These are phyloP conservation scores for Callosobruchus maculatus DNA, from an alignment of 2,888 invertebrate species.

Conservation along the genomic window DNA sequence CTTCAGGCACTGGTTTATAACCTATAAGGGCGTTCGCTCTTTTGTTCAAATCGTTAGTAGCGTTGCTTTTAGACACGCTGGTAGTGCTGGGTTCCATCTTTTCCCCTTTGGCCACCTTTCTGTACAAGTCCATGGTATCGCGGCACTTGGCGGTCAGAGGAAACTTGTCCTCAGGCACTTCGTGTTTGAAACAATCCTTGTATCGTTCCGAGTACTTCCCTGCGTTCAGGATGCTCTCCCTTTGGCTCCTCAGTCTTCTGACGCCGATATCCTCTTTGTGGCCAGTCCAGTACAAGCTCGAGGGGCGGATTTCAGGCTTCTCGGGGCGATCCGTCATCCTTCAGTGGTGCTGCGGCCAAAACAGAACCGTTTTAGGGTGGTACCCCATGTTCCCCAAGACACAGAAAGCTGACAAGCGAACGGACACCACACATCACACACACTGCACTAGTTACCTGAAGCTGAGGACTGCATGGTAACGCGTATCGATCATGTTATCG, in stretches of 20 bases:
- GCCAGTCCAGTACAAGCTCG: constrained; percentile 6
- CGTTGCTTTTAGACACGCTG: constrained; percentile 36
- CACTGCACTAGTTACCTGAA: constrained; percentile 1
- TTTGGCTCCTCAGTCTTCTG: constrained; percentile 36
- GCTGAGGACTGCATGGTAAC: neutral
- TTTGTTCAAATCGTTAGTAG: constrained; percentile 45
- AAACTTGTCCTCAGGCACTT: constrained; percentile 28
- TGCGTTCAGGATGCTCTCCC: constrained; percentile 41
- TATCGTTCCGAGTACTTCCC: constrained; percentile 47
- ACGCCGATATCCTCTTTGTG: constrained; percentile 30
- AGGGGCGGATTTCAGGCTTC: constrained; percentile 13
- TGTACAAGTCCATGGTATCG: constrained; percentile 27
- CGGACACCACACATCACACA: neutral
- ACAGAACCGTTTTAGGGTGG: constrained; percentile 17
- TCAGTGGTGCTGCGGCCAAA: constrained; percentile 31
- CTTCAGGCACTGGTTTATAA: constrained; percentile 54
- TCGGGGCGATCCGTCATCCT: constrained; percentile 27
- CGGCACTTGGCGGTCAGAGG: constrained; percentile 33
- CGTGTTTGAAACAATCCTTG: constrained; percentile 39
- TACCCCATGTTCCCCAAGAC: constrained; percentile 2
- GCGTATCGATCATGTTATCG: neutral
- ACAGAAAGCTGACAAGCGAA: constrained; percentile 7
- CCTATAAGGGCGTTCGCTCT: constrained; percentile 52
- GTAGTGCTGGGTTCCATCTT: constrained; percentile 27
- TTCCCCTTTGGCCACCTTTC: constrained; percentile 31